phyloP scores from a whole-genome alignment of 1,140 invertebrate genomes.

The Ceratina japonica region DNA sequence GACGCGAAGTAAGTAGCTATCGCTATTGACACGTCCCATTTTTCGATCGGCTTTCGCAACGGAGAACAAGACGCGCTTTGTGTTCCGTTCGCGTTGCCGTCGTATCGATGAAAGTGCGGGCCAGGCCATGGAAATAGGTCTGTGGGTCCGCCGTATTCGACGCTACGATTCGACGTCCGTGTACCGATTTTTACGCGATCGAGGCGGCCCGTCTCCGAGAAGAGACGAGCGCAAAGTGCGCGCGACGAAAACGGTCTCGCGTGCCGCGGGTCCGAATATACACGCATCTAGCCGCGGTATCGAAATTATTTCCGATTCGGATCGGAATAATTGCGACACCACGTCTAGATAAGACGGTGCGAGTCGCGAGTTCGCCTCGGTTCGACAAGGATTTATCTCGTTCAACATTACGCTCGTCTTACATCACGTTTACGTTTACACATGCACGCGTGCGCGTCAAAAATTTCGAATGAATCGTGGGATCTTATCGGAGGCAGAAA shows the following conservation, averaged over 20 bases:
- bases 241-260: background rate
- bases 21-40: background rate
- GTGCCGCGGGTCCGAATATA: background rate
- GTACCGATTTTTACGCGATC: no score
- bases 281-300: background rate
- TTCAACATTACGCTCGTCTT: conserved; percentile 9
- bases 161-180: background rate
- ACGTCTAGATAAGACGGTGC: conserved; percentile 15
- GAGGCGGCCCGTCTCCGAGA: no score
- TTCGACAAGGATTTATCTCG: conserved; percentile 34
- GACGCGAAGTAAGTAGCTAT: background rate
- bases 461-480: conserved; percentile 7
- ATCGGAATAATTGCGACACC: conserved; percentile 30
- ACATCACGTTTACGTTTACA: conserved; percentile 31
- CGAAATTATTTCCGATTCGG: conserved; percentile 37
- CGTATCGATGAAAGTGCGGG: conserved; percentile 3
- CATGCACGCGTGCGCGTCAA: background rate
- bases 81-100: background rate
- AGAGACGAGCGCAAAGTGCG: background rate
- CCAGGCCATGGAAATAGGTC: background rate
- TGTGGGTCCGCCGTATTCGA: background rate
- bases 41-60: background rate
- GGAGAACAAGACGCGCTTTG: background rate
- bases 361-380: conserved; percentile 33
- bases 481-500: conserved; percentile 9